Percentiles rank a stretch among this genome's conserved stretches.
Conservation (phyloP, 2,113 vertebrate species). For the Hemiscyllium ocellatum region DNA sequence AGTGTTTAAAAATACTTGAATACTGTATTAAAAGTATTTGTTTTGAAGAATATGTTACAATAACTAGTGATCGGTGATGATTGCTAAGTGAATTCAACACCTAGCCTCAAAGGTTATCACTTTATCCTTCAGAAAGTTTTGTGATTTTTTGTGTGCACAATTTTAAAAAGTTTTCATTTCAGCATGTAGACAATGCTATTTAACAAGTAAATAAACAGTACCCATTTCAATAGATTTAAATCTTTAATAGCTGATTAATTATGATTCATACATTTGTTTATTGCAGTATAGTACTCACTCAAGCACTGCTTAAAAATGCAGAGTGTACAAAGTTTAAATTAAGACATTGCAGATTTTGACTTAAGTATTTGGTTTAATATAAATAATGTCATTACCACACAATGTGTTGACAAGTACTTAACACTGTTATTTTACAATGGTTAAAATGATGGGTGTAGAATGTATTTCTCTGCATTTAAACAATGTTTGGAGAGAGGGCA, state of each 20-base stretch:
- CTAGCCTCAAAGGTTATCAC: not conserved
- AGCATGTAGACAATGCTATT: not conserved
- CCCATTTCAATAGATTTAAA: conserved; percentile 53
- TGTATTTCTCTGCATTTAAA: conserved; percentile 67
- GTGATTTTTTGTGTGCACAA: no score
- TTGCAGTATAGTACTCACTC: conserved; percentile 76
- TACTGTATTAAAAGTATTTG: not conserved
- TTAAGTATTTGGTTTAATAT: conserved; percentile 89
- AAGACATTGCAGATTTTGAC: conserved; percentile 74
- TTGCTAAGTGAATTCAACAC: not conserved
- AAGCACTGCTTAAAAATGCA: conserved; percentile 79
- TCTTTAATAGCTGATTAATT: conserved; percentile 79
- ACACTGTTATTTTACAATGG: conserved; percentile 82
- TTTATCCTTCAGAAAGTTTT: no score
- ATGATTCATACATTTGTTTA: conserved; percentile 55
- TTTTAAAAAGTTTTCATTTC: conserved; percentile 6
- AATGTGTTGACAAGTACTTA: conserved; percentile 70
- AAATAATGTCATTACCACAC: conserved; percentile 83
- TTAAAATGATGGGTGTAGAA: conserved; percentile 73
- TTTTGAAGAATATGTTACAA: not conserved
- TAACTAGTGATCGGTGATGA: not conserved
- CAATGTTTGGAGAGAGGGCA: conserved; percentile 40
- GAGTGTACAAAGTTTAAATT: conserved; percentile 78
- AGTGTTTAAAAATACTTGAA: not conserved
- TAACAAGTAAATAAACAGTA: conserved; percentile 5